phyloP scores from a whole-genome alignment of 1,140 invertebrate species.

The Cydia pomonella region DNA sequence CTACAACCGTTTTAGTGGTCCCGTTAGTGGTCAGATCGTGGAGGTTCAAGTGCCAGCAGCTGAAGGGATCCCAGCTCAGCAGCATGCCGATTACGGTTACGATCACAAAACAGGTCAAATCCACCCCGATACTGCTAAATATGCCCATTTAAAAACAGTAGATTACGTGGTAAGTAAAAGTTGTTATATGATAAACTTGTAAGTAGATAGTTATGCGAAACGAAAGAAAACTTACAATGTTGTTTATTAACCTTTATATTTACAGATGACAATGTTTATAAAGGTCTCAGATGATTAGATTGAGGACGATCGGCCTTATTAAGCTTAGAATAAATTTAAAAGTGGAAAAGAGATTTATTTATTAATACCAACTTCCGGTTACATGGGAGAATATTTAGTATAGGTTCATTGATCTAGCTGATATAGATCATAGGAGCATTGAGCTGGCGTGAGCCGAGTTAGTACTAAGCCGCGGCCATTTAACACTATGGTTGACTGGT shows the following conservation, averaged over 20 bases:
- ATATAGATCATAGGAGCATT: too few species aligned
- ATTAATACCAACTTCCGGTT: too few species aligned
- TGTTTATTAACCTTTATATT: background rate
- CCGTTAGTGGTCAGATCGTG: slow-evolving; percentile 82
- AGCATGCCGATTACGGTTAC: slow-evolving; percentile 79
- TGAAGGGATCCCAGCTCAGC: slow-evolving; percentile 75
- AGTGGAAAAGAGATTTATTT: too few species aligned
- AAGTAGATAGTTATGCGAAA: background rate
- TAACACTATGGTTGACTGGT: too few species aligned
- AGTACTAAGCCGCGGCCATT: too few species aligned
- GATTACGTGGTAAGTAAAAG: slow-evolving; percentile 82
- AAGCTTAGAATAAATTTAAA: too few species aligned
- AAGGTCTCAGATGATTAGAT: too few species aligned
- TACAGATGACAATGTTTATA: background rate
- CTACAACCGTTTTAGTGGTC: slow-evolving; percentile 84
- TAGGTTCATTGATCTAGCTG: too few species aligned
- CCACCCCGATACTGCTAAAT: slow-evolving; percentile 76
- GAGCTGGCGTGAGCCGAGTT: too few species aligned
- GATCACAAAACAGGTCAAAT: slow-evolving; percentile 76
- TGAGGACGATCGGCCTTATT: too few species aligned
- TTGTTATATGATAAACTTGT: background rate
- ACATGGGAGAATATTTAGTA: too few species aligned
- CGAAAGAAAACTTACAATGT: slow-evolving; percentile 1
- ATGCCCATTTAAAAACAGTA: slow-evolving; percentile 77
- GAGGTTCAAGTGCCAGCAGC: slow-evolving; percentile 77